phyloP scores from a whole-genome alignment of 1,140 invertebrate genomes.

The Listronotus oregonensis region DNA sequence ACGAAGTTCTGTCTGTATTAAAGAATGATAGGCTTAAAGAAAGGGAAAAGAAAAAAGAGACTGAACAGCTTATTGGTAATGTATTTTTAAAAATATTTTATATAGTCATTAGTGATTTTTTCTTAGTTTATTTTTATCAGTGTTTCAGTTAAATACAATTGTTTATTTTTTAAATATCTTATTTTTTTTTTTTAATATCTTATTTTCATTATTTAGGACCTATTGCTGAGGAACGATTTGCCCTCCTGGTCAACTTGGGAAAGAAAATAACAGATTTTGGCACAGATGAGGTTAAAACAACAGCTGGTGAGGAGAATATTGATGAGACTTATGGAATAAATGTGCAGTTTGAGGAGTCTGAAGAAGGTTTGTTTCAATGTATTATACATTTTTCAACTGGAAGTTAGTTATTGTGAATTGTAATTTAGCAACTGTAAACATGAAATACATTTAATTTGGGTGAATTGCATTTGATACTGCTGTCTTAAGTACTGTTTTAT shows the following conservation, averaged over 20 bases:
- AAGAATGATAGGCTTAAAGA: constrained; percentile 96
- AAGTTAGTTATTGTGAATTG: not conserved
- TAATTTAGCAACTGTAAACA: not conserved
- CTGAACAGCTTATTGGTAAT: constrained; percentile 83
- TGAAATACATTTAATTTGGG: no score
- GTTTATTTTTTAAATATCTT: no score
- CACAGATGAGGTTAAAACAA: constrained; percentile 73
- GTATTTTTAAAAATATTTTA: not conserved
- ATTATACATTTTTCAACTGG: not conserved
- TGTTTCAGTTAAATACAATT: no score
- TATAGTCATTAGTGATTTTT: no score
- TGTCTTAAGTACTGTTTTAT: no score
- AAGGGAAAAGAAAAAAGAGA: constrained; percentile 91
- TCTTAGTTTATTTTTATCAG: no score
- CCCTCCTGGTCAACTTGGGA: constrained; percentile 91
- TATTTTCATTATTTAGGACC: constrained; percentile 46
- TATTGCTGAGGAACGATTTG: constrained; percentile 93
- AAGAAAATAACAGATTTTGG: constrained; percentile 99
- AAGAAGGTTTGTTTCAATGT: constrained; percentile 58
- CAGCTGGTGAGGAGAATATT: constrained; percentile 82
- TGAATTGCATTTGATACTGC: no score
- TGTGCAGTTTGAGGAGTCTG: constrained; percentile 97
- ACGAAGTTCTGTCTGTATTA: constrained; percentile 93
- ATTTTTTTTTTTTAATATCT: not conserved
- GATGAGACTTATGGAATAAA: constrained; percentile 98